Conservation (phyloP, 2,888 invertebrate genomes). For the Lamellibrachia satsuma region DNA sequence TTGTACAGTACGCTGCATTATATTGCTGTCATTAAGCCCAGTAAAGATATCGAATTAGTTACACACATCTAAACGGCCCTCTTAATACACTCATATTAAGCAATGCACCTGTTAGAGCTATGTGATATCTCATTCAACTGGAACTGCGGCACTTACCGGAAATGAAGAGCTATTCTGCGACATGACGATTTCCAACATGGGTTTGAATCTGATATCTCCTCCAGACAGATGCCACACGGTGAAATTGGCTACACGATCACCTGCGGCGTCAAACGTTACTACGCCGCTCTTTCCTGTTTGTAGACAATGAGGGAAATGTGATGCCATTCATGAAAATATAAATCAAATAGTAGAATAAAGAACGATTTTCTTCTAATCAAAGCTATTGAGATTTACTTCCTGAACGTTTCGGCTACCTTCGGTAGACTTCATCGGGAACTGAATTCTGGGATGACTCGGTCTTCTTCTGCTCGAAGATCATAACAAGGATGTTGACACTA, state of each 20-base stretch:
- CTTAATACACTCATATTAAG: neutral
- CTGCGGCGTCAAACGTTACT: conserved; percentile 51
- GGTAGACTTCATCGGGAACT: no score
- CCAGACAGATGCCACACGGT: conserved; percentile 51
- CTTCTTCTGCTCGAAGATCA: no score
- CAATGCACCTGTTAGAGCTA: neutral
- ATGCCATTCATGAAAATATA: neutral
- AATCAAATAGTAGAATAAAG: neutral
- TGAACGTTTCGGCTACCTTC: no score
- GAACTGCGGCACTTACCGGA: neutral
- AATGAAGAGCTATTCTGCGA: neutral
- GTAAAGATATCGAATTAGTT: neutral
- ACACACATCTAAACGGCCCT: neutral
- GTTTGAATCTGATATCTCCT: conserved; percentile 19
- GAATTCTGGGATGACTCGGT: no score
- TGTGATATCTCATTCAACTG: no score
- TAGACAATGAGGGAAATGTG: neutral
- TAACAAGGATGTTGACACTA: no score
- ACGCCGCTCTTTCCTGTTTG: conserved; percentile 52
- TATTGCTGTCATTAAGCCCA: neutral
- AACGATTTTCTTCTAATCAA: no score
- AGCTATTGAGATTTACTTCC: no score
- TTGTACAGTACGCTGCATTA: neutral
- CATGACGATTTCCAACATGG: neutral
- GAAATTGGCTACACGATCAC: conserved; percentile 53